Evolutionary conservation across 2,888 invertebrate genomes (phyloP), one percentile per base, ranked within the genome.

Genomic region (Leucophenga montana): DNA sequence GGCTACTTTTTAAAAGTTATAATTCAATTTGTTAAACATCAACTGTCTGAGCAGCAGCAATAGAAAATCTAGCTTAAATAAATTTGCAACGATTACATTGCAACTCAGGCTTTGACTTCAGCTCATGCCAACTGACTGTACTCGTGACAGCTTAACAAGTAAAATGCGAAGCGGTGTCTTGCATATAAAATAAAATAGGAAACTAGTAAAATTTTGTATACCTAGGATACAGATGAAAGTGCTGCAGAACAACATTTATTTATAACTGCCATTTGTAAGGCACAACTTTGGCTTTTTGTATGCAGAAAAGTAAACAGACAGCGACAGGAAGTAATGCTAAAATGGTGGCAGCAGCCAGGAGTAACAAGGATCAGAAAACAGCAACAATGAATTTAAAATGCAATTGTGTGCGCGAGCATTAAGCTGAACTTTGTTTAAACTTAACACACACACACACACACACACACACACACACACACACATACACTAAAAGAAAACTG

Each of bases 391-490:
- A 39, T 39, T 39, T 39, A 20, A 54, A 54, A 22, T 57, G 61
- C 61, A 61, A 39, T 18, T 18, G 39, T 39, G 39, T 9, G 18
- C 33, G 20, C 57, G 27, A 16, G 31, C 31, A 54, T 54, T 54
- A 20, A 57, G 57, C 31, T 61, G 61, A 61, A 61, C 61, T 61
- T 61, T 61, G n/a, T 18, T 61, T 61, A 39, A 61, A 61, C 61
- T 61, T 61, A 39, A 39, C 39, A 54, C 54, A 54, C 18, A 18
- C 8, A 54, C 20, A 54, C 54, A 54, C 18, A 13, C 54, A 54
- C 0, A 54, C 54, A 54, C 20, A 18, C 53, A 53, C 18, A 18
- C 2, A 0, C 16, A n/a, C 18, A n/a, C 4, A 53, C 8, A 33
- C 33, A 33, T 33, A 33, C 33, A 33, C 33, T n/a, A 18, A 27